phyloP scores from a whole-genome alignment of 2,113 vertebrate species.

The Sphyrna mokarran region DNA sequence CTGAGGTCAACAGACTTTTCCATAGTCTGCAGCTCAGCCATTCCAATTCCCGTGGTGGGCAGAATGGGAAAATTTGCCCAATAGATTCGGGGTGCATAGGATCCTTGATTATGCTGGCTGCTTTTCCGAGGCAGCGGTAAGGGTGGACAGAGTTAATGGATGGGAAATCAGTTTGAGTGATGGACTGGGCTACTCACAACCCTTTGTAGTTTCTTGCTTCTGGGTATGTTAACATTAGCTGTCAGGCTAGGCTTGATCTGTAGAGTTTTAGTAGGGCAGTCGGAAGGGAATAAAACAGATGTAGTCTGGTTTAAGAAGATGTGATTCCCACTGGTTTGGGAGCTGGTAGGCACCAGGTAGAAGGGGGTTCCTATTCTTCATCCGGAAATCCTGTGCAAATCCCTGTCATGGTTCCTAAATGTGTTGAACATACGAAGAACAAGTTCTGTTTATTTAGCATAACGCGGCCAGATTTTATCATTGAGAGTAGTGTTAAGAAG shows the following conservation, averaged over 20 bases:
- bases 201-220: no score
- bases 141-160: no score
- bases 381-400: constrained; percentile 12
- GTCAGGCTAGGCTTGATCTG: not conserved
- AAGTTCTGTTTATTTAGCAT: constrained; percentile 4
- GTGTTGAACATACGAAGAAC: constrained; percentile 29
- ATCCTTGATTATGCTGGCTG: no score
- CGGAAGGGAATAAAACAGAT: not conserved
- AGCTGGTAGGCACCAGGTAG: not conserved
- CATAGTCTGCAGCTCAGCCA: no score
- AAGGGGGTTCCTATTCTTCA: not conserved
- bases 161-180: no score
- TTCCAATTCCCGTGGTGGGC: no score
- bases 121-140: no score
- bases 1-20: no score
- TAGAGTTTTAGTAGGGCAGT: not conserved
- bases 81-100: no score
- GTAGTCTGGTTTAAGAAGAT: not conserved
- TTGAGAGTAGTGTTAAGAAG: not conserved
- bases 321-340: not conserved
- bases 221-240: not conserved
- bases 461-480: not conserved
- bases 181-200: no score
- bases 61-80: no score
- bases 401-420: not conserved